Evolutionary conservation across 2,888 invertebrate species (phyloP).

Genomic region (Philereme vetulata): DNA sequence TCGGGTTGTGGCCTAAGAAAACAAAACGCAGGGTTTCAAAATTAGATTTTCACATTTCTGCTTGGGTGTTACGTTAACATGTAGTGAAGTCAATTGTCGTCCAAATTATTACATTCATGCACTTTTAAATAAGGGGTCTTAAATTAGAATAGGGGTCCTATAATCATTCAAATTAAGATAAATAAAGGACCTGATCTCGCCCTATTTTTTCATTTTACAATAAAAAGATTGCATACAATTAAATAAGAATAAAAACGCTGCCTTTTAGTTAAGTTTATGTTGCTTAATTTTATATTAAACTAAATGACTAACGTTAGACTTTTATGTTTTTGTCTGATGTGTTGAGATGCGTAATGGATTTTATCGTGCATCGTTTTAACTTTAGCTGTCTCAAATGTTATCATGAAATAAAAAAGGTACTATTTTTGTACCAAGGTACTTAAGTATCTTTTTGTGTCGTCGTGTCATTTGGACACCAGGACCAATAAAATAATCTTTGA

Average conservation of each 20-base stretch:
- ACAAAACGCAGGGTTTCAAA: constrained; percentile 6
- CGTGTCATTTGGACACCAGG: no score
- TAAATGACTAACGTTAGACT: not conserved
- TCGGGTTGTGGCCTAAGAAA: not conserved
- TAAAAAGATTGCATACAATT: constrained; percentile 1
- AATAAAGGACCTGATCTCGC: not conserved
- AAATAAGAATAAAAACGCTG: constrained; percentile 1
- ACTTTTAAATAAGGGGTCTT: constrained; percentile 1
- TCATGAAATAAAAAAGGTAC: no score
- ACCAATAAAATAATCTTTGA: no score
- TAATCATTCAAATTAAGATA: not conserved
- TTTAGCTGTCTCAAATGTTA: no score
- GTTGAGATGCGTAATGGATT: not conserved
- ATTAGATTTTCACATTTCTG: not conserved
- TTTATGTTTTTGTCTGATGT: not conserved
- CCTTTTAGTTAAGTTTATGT: constrained; percentile 10
- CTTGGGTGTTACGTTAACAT: not conserved
- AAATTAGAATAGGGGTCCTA: not conserved
- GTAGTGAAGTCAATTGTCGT: constrained; percentile 5
- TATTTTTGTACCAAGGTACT: no score
- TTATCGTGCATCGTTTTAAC: no score
- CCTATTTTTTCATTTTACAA: not conserved
- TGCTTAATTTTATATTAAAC: constrained; percentile 9
- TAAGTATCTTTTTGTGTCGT: no score
- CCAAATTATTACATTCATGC: constrained; percentile 1